Conservation (phyloP, 1,140 invertebrate species). For the Drosophila athabasca region DNA sequence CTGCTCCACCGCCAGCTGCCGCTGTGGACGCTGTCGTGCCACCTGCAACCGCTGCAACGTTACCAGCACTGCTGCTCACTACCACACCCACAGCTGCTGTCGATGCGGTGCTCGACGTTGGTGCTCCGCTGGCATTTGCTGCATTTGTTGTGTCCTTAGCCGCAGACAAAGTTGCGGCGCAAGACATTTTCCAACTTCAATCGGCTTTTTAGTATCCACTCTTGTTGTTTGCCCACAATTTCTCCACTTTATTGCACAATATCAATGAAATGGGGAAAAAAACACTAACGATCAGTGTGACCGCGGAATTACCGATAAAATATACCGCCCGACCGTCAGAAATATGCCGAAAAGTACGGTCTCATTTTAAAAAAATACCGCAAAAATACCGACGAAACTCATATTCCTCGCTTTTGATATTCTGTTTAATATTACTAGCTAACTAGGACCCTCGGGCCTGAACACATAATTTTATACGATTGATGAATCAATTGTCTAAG, state of each 20-base stretch:
- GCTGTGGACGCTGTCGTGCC: constrained; percentile 28
- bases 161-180: constrained; percentile 67
- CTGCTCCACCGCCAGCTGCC: constrained; percentile 7
- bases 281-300: too few species aligned
- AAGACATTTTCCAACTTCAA: constrained; percentile 70
- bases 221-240: constrained; percentile 1
- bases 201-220: constrained; percentile 7
- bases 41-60: constrained; percentile 34
- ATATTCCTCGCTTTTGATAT: too few species aligned
- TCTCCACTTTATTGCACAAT: constrained; percentile 1
- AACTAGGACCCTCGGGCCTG: too few species aligned
- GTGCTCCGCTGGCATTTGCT: constrained; percentile 55
- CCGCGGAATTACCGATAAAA: too few species aligned
- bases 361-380: too few species aligned
- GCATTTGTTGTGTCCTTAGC: constrained; percentile 77
- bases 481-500: too few species aligned
- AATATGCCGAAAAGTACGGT: too few species aligned
- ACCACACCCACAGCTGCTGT: constrained; percentile 67
- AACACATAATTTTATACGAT: too few species aligned
- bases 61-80: constrained; percentile 56
- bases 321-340: too few species aligned
- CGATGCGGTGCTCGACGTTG: constrained; percentile 30
- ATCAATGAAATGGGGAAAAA: too few species aligned
- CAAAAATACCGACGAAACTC: too few species aligned
- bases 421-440: too few species aligned